Percentiles rank a stretch among this genome's conserved stretches.
Evolutionary conservation across 2,113 vertebrate genomes (phyloP).

Genomic region (Leiothrix lutea): DNA sequence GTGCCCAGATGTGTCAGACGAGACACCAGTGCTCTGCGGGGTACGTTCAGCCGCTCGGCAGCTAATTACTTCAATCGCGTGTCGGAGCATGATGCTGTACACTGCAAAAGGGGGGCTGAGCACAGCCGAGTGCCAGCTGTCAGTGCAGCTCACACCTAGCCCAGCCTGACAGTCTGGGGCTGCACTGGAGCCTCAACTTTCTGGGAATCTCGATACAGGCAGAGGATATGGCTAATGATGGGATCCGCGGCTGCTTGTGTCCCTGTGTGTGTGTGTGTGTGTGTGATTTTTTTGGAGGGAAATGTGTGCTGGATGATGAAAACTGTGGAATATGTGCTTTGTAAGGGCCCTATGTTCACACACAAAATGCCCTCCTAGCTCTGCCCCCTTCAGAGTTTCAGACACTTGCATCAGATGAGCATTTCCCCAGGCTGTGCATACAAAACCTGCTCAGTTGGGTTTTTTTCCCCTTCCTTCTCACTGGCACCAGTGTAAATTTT

Average conservation of each 20-base stretch:
- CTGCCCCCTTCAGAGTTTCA: neutral
- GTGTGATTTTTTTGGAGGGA: neutral
- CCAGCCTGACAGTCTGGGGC: constrained; percentile 78
- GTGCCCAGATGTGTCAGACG: constrained; percentile 99
- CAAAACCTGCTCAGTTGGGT: neutral
- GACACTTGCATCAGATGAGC: neutral
- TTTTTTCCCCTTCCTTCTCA: neutral
- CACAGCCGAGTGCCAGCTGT: constrained; percentile 96
- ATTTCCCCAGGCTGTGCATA: neutral
- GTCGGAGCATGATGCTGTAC: constrained; percentile 84
- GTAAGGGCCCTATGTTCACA: accelerated
- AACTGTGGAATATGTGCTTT: neutral
- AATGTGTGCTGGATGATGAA: neutral
- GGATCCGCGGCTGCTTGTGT: neutral
- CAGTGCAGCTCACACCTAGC: constrained; percentile 77
- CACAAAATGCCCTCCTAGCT: neutral
- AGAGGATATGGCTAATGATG: neutral
- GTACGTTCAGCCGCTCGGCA: constrained; percentile 90
- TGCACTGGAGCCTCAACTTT: neutral
- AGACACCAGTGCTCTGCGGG: constrained; percentile 92
- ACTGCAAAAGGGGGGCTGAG: constrained; percentile 86
- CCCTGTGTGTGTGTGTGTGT: neutral
- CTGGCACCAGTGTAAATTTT: neutral
- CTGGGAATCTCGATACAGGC: neutral
- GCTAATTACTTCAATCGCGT: constrained; percentile 99